Base-by-base conservation (phyloP, 2,888 invertebrate species). In the Napeogenes sylphis region DNA sequence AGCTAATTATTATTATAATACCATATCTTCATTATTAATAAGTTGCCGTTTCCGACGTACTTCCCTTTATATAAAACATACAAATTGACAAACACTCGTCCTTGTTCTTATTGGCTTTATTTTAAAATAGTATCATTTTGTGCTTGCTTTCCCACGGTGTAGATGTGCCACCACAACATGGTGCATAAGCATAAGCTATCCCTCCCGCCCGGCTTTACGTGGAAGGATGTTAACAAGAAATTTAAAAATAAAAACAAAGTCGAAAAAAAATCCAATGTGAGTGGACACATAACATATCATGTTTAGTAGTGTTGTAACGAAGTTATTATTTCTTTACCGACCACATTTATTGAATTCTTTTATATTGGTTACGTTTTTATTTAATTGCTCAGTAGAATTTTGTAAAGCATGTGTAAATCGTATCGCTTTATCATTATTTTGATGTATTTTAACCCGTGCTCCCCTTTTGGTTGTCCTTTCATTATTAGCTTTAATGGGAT, bases 211-310 rank as follows among this genome's bases (percentile, higher is more conserved):
- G 87, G 87, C 75, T 87, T 87, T 81, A 82, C 84, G 64, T 87
- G 87, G 87, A 87, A 84, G 83, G 87, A 87, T 71, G 77, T 83
- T 77, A 81, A 79, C 82, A 87, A 84, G 84, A 85, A 81, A 78
- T 74, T 74, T 77, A 85, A 83, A 83, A 81, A 75, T 80, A 84
- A 81, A 80, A 80, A 80, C 73, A 74, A 76, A 75, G 75, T 80
- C 81, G 83, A 85, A 78, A 80, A 80, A 78, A 79, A 80, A 71
- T 76, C 76, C 74, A 79, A 81, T 76, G 87, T 87, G 84, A 87
- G 87, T 86, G 55, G 63, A 70, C 61, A 56, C 64, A 66, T 61
- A 65, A 56, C 46, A 65, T 66, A 58, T 63, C 65, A 65, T 67
- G 61, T 63, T 63, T 63, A 45, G 63, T 65, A 59, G 65, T 63